Evolutionary conservation across 2,113 vertebrate species (phyloP), one percentile per base, ranked within the genome.

Genomic region (Kryptolebias marmoratus): DNA sequence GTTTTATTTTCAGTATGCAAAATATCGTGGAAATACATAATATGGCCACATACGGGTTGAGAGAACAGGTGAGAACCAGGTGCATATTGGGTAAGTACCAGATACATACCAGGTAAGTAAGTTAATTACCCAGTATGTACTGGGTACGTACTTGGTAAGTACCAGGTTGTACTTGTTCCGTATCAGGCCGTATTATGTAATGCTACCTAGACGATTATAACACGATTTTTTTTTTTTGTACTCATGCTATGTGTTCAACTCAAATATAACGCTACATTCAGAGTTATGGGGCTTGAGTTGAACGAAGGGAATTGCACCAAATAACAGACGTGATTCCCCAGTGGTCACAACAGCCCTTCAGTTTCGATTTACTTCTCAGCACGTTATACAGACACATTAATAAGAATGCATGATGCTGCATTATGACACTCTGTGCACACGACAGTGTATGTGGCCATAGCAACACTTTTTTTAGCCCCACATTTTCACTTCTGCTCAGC

Each of bases 401-500:
- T 54, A 78, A 39, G 32, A 56, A 71, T 65, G 81, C 28, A 39
- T 27, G 60, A 80, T 56, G 74, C 28, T 64, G 67, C 55, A 13
- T 63, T 39, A 52, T 71, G 82, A 71, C 60, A 72, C 27, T 64
- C 44, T 42, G 53, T n/a, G 65, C 53, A 49, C 52, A 28, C 11
- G 54, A 47, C 30, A 4, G 59, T 78, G 48, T 49, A 59, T 76
- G 60, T 71, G 64, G 61, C 66, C 73, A 67, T 11, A 42, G 62
- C 52, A 22, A 57, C 27, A 30, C 11, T 64, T 42, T 36, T 36
- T 42, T 32, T 45, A 53, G 59, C 55, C 58, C 62, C 73, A 82
- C 69, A 81, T 84, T 86, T 91, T 88, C 87, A 86, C 84, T 84
- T 90, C 60, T 83, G 78, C 85, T 80, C 63, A 86, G 64, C 91